Evolutionary conservation across 2,113 vertebrate species (phyloP).

Genomic region (Pluvialis apricaria): DNA sequence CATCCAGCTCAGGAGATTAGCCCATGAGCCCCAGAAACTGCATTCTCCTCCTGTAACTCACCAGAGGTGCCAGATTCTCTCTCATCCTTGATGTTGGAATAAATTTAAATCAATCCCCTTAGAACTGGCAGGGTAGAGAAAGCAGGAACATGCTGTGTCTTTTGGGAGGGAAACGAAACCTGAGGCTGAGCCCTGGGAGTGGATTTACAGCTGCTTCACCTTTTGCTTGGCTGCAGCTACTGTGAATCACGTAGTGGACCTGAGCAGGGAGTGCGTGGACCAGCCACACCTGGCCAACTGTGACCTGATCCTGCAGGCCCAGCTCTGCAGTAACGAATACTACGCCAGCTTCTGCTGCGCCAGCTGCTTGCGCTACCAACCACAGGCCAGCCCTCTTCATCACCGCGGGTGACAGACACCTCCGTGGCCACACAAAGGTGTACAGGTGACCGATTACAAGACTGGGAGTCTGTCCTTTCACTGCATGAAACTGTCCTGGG

Average conservation of each 20-base stretch:
- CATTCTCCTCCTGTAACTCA: not conserved
- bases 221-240: constrained; percentile 4
- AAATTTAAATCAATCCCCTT: not conserved
- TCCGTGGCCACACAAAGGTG: accelerated
- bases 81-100: not conserved
- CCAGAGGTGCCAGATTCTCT: not conserved
- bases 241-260: not conserved
- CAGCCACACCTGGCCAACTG: constrained; percentile 94
- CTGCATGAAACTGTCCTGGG: not conserved
- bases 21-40: not conserved
- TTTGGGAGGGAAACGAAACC: not conserved
- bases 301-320: constrained; percentile 87
- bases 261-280: constrained; percentile 80
- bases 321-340: constrained; percentile 87
- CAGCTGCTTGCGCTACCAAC: constrained; percentile 79
- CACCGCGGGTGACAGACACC: constrained; percentile 30
- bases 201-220: not conserved
- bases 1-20: not conserved
- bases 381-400: not conserved
- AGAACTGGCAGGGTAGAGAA: not conserved
- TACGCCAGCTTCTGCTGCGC: constrained; percentile 95
- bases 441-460: not conserved
- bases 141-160: not conserved
- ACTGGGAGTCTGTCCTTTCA: not conserved
- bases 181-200: not conserved